Evolutionary conservation across 2,797 vertebrate genomes (phyloP), one percentile per base, ranked within the genome.

Genomic region (Oreortyx pictus): DNA sequence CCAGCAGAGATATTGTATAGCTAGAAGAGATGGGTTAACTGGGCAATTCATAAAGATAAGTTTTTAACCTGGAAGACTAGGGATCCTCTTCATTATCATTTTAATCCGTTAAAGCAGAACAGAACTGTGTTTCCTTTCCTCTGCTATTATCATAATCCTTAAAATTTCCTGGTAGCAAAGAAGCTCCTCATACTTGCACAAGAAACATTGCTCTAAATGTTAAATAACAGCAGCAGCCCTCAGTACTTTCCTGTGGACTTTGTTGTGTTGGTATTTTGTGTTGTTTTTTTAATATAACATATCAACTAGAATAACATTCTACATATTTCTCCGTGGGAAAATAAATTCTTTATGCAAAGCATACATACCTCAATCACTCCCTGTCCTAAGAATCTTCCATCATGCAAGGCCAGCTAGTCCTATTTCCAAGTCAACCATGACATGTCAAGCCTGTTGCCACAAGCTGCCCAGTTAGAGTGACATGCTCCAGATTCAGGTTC

Each of bases 401-500:
- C 2, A 1, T 49, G 43, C 8, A 3, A 66, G 33, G 12, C 35
- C 61, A 60, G 62, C 70, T 88, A 66, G 43, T 43, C 1, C 0
- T 6, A 47, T 27, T 3, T 11, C 24, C 44, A 56, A 2, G 3
- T 72, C 9, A 57, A 70, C 8, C 3, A 3, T 2, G 1, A 14
- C 18, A 6, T 23, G 44, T 67, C 71, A 62, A 61, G 39, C 52
- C 35, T 54, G 39, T 43, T 71, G 41, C 60, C 60, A 62, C 7
- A 12, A 3, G 17, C 31, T 6, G 7, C 4, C 43, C 7, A 50
- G 41, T 7, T 7, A 24, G 46, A 92, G 17, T 27, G 29, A 59
- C n/a, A 68, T 67, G 37, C 33, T 72, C 7, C 5, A 15, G 22
- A 16, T 22, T 71, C 8, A 76, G 33, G 35, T 65, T 3, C 65